Evolutionary conservation across 2,888 invertebrate genomes (phyloP).

Genomic region (Leptinotarsa rubiginosa): DNA sequence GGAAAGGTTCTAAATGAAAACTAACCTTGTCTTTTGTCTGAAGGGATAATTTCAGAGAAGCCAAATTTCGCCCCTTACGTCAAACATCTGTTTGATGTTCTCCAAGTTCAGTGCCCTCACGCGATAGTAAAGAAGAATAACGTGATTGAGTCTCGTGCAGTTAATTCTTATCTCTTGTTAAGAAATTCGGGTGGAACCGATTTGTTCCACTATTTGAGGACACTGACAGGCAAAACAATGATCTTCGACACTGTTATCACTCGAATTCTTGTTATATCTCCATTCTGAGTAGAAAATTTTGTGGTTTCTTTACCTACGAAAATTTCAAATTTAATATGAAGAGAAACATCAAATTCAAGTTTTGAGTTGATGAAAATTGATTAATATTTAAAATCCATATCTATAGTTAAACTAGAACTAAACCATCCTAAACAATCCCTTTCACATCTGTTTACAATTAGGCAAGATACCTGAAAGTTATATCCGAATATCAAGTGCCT

Average conservation of each 20-base stretch:
- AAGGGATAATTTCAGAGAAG: constrained; percentile 10
- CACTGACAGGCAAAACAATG: constrained; percentile 55
- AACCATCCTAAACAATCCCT: too few species aligned
- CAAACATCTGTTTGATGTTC: constrained; percentile 53
- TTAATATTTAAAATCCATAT: too few species aligned
- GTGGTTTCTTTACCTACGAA: too few species aligned
- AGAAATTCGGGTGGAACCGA: constrained; percentile 48
- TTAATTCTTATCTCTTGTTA: constrained; percentile 36
- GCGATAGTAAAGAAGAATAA: too few species aligned
- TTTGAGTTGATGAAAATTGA: too few species aligned
- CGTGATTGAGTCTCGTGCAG: constrained; percentile 17
- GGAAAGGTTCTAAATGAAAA: neutral
- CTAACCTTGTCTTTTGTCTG: constrained; percentile 2
- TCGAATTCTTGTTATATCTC: constrained; percentile 43
- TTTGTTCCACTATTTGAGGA: constrained; percentile 50
- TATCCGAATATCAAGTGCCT: too few species aligned
- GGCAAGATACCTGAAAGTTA: too few species aligned
- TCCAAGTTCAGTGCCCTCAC: too few species aligned
- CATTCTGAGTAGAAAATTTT: constrained; percentile 42
- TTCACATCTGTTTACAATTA: too few species aligned
- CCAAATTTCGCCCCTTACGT: neutral
- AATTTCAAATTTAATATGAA: too few species aligned
- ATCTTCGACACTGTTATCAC: constrained; percentile 58
- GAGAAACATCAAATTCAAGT: too few species aligned
- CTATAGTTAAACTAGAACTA: too few species aligned